A percentile compares a stretch with the other conserved stretches of the same genome.
These are phyloP conservation scores for Gambelia wislizenii DNA, from an alignment of 2,797 vertebrate genomes.

Conservation along the genomic window DNA sequence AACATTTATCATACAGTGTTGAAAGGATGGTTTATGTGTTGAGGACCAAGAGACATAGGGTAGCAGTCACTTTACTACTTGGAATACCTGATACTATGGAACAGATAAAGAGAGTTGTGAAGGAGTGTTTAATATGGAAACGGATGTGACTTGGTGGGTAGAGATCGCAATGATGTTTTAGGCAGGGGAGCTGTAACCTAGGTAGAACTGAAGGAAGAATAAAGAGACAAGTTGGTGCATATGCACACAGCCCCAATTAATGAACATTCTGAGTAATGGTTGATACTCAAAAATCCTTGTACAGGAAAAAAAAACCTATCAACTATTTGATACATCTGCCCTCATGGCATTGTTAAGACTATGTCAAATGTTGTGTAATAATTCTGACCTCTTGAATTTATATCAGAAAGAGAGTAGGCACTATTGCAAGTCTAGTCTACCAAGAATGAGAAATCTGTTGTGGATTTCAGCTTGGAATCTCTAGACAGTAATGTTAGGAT, in stretches of 20 bases:
- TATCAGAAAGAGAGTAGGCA: conserved; percentile 28
- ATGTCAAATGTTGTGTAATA: not conserved
- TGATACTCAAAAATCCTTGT: not conserved
- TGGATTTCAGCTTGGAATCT: conserved; percentile 29
- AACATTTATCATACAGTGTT: too few relatives aligned
- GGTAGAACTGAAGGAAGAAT: not conserved
- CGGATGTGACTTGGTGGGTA: not conserved
- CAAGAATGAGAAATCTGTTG: conserved; percentile 4
- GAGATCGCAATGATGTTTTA: not conserved
- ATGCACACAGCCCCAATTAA: not conserved
- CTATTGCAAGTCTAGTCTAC: conserved; percentile 21
- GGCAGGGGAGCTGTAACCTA: not conserved
- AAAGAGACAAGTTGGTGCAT: not conserved
- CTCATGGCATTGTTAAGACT: not conserved
- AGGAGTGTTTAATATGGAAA: not conserved
- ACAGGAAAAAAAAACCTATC: too few relatives aligned
- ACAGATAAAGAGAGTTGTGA: not conserved
- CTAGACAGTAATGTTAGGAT: conserved; percentile 33
- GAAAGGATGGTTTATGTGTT: not conserved
- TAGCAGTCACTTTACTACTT: not conserved
- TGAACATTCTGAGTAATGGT: not conserved
- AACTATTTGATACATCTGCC: not conserved
- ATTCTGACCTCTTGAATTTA: not conserved
- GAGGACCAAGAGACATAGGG: not conserved
- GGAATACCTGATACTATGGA: not conserved